Evolutionary conservation across 2,113 vertebrate species (phyloP).

Genomic region (Anarrhichthys ocellatus): DNA sequence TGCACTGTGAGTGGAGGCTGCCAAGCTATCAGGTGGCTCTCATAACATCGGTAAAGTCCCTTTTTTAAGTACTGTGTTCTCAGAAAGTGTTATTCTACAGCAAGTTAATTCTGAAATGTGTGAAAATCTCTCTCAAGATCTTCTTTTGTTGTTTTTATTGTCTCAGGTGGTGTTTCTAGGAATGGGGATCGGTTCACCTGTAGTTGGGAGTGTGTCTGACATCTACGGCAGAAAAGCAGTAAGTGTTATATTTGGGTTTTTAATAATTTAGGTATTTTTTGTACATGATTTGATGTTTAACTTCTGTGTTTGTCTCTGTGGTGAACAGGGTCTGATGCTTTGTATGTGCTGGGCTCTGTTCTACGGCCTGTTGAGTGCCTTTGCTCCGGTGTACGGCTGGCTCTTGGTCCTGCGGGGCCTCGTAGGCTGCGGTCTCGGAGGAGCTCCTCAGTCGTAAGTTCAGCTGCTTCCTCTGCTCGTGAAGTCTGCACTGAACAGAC

Average conservation of each 20-base stretch:
- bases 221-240: constrained; percentile 94
- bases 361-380: constrained; percentile 90
- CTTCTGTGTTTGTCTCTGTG: constrained; percentile 54
- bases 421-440: constrained; percentile 92
- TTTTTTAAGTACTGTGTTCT: constrained; percentile 4
- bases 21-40: constrained; percentile 92
- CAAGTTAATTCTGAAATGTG: background rate
- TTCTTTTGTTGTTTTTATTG: background rate
- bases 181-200: constrained; percentile 92
- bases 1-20: constrained; percentile 95
- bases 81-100: background rate
- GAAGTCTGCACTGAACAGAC: background rate
- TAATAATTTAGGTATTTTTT: background rate
- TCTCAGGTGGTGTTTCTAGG: constrained; percentile 93
- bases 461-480: background rate
- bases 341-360: constrained; percentile 89
- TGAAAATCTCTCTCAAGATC: background rate
- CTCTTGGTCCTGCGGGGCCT: constrained; percentile 89
- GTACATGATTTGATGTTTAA: constrained; percentile 1
- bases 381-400: constrained; percentile 91
- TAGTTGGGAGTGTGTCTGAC: constrained; percentile 95
- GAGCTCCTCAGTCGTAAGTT: constrained; percentile 93
- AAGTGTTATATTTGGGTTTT: constrained; percentile 69
- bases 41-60: constrained; percentile 91
- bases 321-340: constrained; percentile 80